Base-by-base conservation (phyloP, 2,888 invertebrate species). In the Trissoscelio sp. region DNA sequence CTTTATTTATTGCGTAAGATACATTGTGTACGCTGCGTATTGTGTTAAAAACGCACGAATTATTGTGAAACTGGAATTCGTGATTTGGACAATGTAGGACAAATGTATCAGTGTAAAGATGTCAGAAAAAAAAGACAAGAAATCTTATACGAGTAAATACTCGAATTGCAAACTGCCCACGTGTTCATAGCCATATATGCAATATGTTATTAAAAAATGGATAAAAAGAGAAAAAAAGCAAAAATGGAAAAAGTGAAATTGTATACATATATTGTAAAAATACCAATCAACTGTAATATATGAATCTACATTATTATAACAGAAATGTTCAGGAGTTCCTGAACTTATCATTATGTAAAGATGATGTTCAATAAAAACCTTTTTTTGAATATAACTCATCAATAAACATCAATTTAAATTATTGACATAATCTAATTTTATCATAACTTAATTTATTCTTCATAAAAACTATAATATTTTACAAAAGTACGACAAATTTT, bases 111-210 rank as follows among this genome's bases (percentile, higher is more conserved):
- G 44, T 79, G 64, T 64, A 62, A 73, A 66, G 42, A 51, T 51
- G 37, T 51, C 24, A 44, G 14, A 24, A 51, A 34, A 74, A 22
- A 28, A 3, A 55, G 5, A 20, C 5, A 62, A 53, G 22, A 58
- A 57, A 79, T 73, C 72, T 73, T 83, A 79, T 70, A 24, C 70
- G 82, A 83, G 84, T 79, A 53, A 72, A 75, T 79, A 79, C 82
- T 86, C 87, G 86, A 84, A 88, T 87, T 88, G 87, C 85, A 88
- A 89, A 90, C 89, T 90, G 88, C 89, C 90, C 88, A 88, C 89
- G 90, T 90, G 89, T 90, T 90, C 90, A 90, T 87, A 86, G 87
- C 87, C 86, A 58, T 58, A 86, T 86, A 83, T 48, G 77, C 75
- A 77, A 81, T 72, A 70, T 78, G 48, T 42, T 77, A 53, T 44